phyloP scores from a whole-genome alignment of 2,113 vertebrate genomes.

The Passer montanus region DNA sequence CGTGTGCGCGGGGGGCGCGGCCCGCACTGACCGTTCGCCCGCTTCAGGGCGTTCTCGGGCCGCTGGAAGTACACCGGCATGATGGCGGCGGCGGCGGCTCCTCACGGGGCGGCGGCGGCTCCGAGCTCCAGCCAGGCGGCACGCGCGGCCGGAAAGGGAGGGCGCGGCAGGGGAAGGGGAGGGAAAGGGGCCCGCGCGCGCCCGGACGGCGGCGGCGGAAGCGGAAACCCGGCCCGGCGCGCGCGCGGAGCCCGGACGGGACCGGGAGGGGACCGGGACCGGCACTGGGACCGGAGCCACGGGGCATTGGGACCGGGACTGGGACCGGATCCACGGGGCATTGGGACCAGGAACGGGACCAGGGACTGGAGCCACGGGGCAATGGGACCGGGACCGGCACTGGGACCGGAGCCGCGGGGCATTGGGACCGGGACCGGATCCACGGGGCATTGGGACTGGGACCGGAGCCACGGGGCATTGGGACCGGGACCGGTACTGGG shows the following conservation, averaged over 20 bases:
- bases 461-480: too few relatives aligned
- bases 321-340: neutral
- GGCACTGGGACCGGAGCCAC: too few relatives aligned
- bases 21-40: neutral
- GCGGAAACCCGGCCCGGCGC: neutral
- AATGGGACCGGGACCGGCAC: too few relatives aligned
- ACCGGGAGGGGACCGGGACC: neutral
- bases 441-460: too few relatives aligned
- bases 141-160: neutral
- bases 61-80: conserved; percentile 2
- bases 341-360: too few relatives aligned
- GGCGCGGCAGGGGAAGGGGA: neutral
- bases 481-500: too few relatives aligned
- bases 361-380: neutral
- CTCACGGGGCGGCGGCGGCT: neutral
- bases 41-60: neutral
- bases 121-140: neutral
- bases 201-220: neutral
- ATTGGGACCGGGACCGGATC: too few relatives aligned
- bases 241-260: neutral
- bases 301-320: too few relatives aligned
- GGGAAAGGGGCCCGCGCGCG: neutral
- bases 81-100: neutral
- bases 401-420: too few relatives aligned
- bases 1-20: neutral